Evolutionary conservation across 37 sponge, comb jelly and placozoan species (phyloP).

Genomic region (Hexactinellida sp.): DNA sequence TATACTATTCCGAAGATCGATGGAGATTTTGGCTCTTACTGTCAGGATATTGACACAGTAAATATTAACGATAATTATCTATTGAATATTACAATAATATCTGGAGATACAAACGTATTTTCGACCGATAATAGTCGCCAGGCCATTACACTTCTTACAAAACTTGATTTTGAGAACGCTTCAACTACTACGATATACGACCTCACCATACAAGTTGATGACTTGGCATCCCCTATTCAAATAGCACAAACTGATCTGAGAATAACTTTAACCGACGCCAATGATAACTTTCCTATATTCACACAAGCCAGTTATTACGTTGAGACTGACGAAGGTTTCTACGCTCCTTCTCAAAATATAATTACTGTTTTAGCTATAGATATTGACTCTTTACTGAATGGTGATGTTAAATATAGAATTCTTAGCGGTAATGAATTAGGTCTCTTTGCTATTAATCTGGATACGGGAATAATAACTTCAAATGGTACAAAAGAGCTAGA

Average conservation of each 20-base stretch:
- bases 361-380: neutral
- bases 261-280: neutral
- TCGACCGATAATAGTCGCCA: neutral
- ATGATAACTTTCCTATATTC: neutral
- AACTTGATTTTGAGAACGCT: neutral
- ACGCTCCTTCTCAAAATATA: neutral
- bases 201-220: neutral
- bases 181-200: neutral
- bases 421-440: no score
- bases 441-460: neutral
- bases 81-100: neutral
- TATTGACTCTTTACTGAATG: neutral
- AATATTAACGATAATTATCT: neutral
- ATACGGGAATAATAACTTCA: neutral
- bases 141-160: neutral
- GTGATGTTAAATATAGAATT: neutral
- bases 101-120: neutral
- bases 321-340: neutral
- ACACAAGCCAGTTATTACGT: neutral
- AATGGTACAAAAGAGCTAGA: neutral
- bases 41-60: neutral
- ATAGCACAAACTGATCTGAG: neutral
- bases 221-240: neutral
- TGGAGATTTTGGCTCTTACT: conserved; percentile 23
- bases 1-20: conserved; percentile 30